Percentiles rank a stretch among this genome's conserved stretches.
phyloP scores from a whole-genome alignment of 2,113 vertebrate species.

The Daphoenositta chrysoptera region DNA sequence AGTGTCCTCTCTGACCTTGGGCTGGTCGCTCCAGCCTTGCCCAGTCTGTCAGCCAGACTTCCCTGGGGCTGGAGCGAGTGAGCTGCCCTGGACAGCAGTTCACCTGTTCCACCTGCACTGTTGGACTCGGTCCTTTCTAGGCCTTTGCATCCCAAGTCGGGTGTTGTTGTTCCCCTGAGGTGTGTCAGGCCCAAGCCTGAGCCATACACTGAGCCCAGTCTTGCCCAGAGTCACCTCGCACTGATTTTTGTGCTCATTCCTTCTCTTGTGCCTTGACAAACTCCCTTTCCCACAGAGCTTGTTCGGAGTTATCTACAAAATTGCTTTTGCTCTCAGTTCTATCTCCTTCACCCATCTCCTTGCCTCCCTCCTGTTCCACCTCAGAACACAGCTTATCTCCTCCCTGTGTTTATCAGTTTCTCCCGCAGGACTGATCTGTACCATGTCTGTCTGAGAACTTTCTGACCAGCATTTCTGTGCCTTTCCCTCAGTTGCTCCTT shows the following conservation, averaged over 20 bases:
- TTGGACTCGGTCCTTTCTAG: rapidly evolving
- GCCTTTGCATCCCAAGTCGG: neutral
- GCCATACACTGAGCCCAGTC: neutral
- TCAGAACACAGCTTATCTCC: neutral
- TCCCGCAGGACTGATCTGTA: neutral
- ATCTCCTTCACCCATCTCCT: neutral
- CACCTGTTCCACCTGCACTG: neutral
- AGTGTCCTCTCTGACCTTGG: neutral
- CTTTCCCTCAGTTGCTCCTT: neutral
- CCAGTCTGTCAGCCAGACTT: neutral
- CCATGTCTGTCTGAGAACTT: neutral
- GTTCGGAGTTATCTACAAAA: neutral
- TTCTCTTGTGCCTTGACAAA: neutral
- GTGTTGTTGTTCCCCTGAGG: neutral
- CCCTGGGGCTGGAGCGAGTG: rapidly evolving
- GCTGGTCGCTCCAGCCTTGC: neutral
- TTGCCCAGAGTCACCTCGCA: neutral
- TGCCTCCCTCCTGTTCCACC: neutral
- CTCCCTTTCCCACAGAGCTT: neutral
- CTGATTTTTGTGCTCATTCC: neutral
- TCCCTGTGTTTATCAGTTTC: neutral
- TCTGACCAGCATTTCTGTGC: neutral
- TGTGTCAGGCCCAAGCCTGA: neutral
- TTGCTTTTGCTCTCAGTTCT: neutral
- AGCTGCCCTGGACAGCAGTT: neutral